Percentiles rank a stretch among this genome's conserved stretches.
phyloP scores from a whole-genome alignment of 1,140 invertebrate species.

The Neodiprion fabricii region DNA sequence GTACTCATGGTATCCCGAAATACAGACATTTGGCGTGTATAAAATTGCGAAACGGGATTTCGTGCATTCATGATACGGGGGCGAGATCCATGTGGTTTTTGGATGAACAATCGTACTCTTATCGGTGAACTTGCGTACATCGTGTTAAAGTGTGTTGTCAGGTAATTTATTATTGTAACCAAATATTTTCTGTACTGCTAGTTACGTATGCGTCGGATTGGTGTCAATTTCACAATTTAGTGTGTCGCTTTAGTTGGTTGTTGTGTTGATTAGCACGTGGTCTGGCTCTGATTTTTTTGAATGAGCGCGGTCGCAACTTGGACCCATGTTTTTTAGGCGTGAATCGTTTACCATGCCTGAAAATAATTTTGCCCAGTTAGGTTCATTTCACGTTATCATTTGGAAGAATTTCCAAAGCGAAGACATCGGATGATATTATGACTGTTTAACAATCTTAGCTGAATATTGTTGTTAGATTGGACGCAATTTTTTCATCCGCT shows the following conservation, averaged over 20 bases:
- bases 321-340: constrained; percentile 48
- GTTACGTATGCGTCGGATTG: constrained; percentile 35
- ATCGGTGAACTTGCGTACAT: too few relatives aligned
- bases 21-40: too few relatives aligned
- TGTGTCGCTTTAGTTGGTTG: constrained; percentile 47
- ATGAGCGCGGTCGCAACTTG: constrained; percentile 38
- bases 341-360: constrained; percentile 51
- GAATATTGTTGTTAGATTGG: not conserved
- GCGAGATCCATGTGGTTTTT: not conserved
- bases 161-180: too few relatives aligned
- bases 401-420: too few relatives aligned
- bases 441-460: too few relatives aligned
- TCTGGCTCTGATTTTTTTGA: constrained; percentile 53
- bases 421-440: too few relatives aligned
- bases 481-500: not conserved
- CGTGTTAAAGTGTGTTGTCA: too few relatives aligned
- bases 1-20: too few relatives aligned
- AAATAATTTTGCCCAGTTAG: constrained; percentile 42
- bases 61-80: too few relatives aligned
- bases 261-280: constrained; percentile 47
- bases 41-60: too few relatives aligned
- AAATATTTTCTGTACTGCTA: too few relatives aligned
- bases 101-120: not conserved
- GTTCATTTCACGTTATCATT: not conserved
- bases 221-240: constrained; percentile 47